phyloP scores from a whole-genome alignment of 2,888 invertebrate species.

The Exephanes ischioxanthus region DNA sequence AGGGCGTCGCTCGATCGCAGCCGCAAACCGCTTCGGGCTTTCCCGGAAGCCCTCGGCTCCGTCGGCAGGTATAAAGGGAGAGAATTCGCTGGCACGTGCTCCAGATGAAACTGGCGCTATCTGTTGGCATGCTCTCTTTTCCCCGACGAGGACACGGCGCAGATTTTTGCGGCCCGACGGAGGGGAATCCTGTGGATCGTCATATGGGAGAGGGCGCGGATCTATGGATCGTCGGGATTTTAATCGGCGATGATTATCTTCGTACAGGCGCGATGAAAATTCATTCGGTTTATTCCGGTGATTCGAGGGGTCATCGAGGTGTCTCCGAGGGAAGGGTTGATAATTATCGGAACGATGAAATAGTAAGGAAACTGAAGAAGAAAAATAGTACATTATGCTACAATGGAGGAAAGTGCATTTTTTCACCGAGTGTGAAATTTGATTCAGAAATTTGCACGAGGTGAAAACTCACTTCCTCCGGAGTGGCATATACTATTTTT shows the following conservation, averaged over 20 bases:
- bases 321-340: background rate
- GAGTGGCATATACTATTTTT: too few relatives aligned
- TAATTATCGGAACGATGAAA: background rate
- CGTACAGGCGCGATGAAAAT: background rate
- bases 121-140: slow-evolving; percentile 68
- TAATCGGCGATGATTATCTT: background rate
- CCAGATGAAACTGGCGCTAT: slow-evolving; percentile 74
- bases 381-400: too few relatives aligned
- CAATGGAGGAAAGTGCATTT: too few relatives aligned
- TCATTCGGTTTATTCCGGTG: background rate
- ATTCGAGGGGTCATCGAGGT: background rate
- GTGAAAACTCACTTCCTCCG: too few relatives aligned
- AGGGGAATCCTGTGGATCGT: background rate
- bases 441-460: too few relatives aligned
- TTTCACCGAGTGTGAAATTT: too few relatives aligned
- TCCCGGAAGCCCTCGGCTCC: slow-evolving; percentile 73
- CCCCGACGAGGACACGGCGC: background rate
- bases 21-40: slow-evolving; percentile 74
- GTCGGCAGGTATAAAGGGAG: slow-evolving; percentile 72
- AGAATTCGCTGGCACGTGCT: slow-evolving; percentile 70
- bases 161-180: background rate
- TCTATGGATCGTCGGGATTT: background rate
- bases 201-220: background rate
- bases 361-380: too few relatives aligned
- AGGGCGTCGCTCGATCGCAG: slow-evolving; percentile 77